A percentile compares a stretch with the other conserved stretches of the same genome.
Conservation (phyloP, 2,113 vertebrate species). For the Tachuris rubrigastra region DNA sequence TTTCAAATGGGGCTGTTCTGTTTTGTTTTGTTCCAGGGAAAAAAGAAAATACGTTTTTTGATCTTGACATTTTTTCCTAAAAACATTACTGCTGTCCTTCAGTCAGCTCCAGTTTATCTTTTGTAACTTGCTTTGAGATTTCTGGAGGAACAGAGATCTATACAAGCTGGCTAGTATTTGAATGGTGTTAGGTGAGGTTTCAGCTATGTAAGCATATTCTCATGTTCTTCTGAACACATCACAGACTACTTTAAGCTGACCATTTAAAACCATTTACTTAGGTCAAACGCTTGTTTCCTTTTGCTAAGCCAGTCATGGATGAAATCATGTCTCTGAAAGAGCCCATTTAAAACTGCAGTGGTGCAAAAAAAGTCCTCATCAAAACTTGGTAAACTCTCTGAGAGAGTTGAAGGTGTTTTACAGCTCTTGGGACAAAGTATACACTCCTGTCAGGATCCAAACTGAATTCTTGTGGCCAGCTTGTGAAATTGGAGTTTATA, state of each 20-base stretch:
- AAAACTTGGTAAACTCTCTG: background rate
- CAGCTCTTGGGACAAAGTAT: background rate
- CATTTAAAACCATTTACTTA: background rate
- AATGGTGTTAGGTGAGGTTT: background rate
- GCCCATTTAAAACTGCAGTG: background rate
- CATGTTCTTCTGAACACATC: background rate
- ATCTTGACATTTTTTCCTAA: background rate
- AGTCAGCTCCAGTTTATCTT: background rate
- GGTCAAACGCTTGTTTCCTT: background rate
- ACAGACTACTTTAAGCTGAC: background rate
- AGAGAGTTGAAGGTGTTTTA: background rate
- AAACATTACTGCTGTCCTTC: background rate
- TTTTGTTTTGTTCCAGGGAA: background rate
- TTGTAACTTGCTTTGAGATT: background rate
- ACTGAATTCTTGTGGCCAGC: background rate
- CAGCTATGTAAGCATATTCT: background rate
- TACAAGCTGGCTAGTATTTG: background rate
- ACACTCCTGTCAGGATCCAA: background rate
- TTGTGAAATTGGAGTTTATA: background rate
- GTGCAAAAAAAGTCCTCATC: background rate
- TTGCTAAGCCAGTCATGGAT: background rate
- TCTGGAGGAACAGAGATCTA: background rate
- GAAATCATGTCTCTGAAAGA: background rate
- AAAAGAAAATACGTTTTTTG: background rate
- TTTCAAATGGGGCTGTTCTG: background rate